These are phyloP conservation scores for Leptodactylus fallax DNA, from an alignment of 2,797 vertebrate species.

Conservation along the genomic window DNA sequence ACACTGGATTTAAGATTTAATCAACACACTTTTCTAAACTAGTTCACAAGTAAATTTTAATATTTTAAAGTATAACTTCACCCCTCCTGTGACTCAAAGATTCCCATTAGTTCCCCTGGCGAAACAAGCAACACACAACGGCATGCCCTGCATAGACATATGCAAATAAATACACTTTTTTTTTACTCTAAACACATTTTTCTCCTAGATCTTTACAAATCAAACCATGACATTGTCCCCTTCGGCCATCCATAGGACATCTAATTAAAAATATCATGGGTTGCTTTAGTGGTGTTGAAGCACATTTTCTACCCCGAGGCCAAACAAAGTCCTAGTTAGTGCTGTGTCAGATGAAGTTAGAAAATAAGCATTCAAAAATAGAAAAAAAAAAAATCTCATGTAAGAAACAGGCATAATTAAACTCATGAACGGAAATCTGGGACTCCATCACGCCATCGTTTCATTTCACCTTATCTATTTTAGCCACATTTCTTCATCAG, in stretches of 20 bases:
- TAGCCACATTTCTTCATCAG: background rate
- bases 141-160: constrained; percentile 54
- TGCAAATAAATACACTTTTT: constrained; percentile 51
- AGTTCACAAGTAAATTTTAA: constrained; percentile 18
- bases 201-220: constrained; percentile 43
- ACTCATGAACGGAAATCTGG: constrained; percentile 29
- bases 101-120: constrained; percentile 18
- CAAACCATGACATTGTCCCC: constrained; percentile 59
- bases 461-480: constrained; percentile 7
- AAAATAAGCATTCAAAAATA: constrained; percentile 51
- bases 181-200: constrained; percentile 32
- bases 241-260: constrained; percentile 54
- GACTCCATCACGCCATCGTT: background rate
- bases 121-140: background rate
- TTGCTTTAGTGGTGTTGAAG: constrained; percentile 57
- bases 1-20: constrained; percentile 18
- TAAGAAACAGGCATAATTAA: constrained; percentile 43
- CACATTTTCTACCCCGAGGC: constrained; percentile 54
- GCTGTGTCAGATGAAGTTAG: constrained; percentile 58
- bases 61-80: background rate
- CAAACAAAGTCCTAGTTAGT: constrained; percentile 60
- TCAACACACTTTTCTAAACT: constrained; percentile 26
- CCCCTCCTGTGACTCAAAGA: background rate
- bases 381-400: background rate
- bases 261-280: constrained; percentile 61